Evolutionary conservation across 2,797 vertebrate species (phyloP), one percentile per base, ranked within the genome.

Genomic region (Silurus aristotelis): DNA sequence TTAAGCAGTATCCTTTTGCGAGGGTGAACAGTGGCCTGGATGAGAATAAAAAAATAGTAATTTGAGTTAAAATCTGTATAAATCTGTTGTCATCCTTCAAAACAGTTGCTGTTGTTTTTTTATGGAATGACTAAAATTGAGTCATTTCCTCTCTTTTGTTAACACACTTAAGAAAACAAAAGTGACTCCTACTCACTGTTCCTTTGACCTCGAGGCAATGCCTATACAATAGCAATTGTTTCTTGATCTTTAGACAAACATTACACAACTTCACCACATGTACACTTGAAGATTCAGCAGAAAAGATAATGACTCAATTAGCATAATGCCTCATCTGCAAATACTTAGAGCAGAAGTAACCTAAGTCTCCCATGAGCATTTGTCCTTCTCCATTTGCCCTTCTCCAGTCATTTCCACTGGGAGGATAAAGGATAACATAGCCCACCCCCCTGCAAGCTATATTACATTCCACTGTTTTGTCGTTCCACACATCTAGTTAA

Each of bases 251-350:
- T 17, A 77, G 17, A n/a, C 31, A 43, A 43, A 61, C 56, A 78
- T 60, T 31, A 38, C 25, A 20, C 31, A 60, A 60, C 31, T 61
- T 38, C 56, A 76, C n/a, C 25, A 31, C 15, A 58, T 31, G 52
- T 5, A 76, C 56, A 76, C 22, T 0, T 78, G 20, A 78, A 78
- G 58, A 61, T 38, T 78, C 31, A 63, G 76, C 58, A 78, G 58
- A 43, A 78, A 78, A 43, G 27, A 78, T 78, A 78, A 78, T 61
- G 12, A 63, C 76, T 79, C 10, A 58, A 76, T 76, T 76, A 46
- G 58, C 76, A 79, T 63, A 15, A 63, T 46, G 20, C 12, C 7
- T 12, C 58, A 63, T 63, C 20, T n/a, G 58, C 31, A 61, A 78
- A 61, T 7, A 58, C 12, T 48, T 46, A 55, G 46, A 19, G n/a